Percentiles rank a stretch among this genome's conserved stretches.
phyloP scores from a whole-genome alignment of 2,113 vertebrate species.

The Hymenochirus boettgeri region DNA sequence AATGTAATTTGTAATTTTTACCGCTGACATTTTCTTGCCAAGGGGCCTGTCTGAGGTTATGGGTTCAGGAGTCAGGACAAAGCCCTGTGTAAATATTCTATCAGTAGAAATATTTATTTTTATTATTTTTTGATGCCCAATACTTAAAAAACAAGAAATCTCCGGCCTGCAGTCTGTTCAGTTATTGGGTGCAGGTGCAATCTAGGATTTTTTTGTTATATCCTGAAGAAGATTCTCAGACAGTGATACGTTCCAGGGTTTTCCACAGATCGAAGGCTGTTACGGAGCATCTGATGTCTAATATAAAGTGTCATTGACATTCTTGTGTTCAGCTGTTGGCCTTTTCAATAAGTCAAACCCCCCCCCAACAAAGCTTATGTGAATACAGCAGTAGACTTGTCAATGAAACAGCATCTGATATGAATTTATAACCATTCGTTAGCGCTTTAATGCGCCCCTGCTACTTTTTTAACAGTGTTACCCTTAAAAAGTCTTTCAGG shows the following conservation, averaged over 20 bases:
- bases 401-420: slow-evolving; percentile 68
- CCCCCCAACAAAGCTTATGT: slow-evolving; percentile 50
- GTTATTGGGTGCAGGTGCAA: neutral
- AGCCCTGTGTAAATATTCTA: no score
- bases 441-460: slow-evolving; percentile 62
- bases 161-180: no score
- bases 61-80: no score
- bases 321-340: slow-evolving; percentile 54
- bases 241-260: slow-evolving; percentile 22
- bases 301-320: neutral
- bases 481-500: slow-evolving; percentile 59
- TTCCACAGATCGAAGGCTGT: neutral
- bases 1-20: no score
- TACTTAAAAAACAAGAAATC: no score
- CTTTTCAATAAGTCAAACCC: slow-evolving; percentile 44
- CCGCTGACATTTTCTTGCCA: no score
- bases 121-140: no score
- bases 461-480: slow-evolving; percentile 62
- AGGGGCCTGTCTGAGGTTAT: no score
- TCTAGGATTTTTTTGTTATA: neutral
- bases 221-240: neutral
- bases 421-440: slow-evolving; percentile 63
- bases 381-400: slow-evolving; percentile 54
- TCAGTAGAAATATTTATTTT: no score
- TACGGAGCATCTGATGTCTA: slow-evolving; percentile 29